These are phyloP conservation scores for Synergus itoensis DNA, from an alignment of 2,888 invertebrate genomes.

Conservation along the genomic window DNA sequence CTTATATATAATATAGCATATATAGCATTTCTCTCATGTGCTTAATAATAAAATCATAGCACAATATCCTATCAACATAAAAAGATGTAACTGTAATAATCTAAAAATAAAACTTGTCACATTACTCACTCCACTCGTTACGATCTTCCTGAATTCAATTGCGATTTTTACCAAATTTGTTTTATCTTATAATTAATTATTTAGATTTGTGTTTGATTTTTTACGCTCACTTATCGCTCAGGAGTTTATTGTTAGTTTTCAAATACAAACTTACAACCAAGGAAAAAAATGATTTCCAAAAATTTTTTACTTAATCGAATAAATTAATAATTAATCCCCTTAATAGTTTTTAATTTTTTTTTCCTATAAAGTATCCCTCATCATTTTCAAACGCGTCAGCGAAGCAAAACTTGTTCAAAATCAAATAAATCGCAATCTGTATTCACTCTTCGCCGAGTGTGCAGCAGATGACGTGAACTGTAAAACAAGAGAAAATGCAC, in stretches of 20 bases:
- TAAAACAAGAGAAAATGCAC: conserved; percentile 15
- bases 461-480: conserved; percentile 47
- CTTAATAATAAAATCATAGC: conserved; percentile 62
- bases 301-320: background rate
- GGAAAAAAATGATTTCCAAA: background rate
- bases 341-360: too few species aligned
- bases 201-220: background rate
- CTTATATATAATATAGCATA: conserved; percentile 47
- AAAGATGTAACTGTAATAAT: conserved; percentile 44
- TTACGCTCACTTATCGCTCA: background rate
- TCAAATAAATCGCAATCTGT: background rate
- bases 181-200: background rate
- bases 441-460: conserved; percentile 13
- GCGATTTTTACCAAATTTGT: conserved; percentile 7
- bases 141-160: conserved; percentile 32
- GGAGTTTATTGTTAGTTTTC: background rate
- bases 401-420: background rate
- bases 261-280: background rate
- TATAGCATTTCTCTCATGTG: conserved; percentile 47
- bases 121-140: background rate
- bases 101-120: conserved; percentile 38
- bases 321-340: too few species aligned
- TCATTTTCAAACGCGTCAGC: background rate
- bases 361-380: too few species aligned
- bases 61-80: conserved; percentile 58